Evolutionary conservation across 2,797 vertebrate species (phyloP).

Genomic region (Molossus molossus): DNA sequence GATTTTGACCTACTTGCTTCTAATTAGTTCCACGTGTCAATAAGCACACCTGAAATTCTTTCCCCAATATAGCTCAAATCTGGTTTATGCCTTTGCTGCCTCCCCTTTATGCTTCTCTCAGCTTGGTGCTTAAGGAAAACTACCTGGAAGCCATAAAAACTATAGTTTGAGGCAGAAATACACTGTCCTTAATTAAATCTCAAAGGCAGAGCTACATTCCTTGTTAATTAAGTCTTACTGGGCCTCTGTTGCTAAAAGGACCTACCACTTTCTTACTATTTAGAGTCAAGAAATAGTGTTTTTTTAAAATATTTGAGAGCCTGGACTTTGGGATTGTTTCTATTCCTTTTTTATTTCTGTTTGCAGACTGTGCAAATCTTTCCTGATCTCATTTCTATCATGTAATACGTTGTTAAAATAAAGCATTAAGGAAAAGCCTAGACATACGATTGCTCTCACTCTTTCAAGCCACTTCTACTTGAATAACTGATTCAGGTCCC

Average conservation of each 20-base stretch:
- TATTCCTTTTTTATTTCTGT: neutral
- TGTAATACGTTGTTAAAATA: neutral
- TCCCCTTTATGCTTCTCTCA: neutral
- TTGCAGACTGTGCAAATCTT: neutral
- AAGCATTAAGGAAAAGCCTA: neutral
- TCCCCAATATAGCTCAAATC: neutral
- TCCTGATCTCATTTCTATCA: neutral
- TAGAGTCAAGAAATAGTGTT: neutral
- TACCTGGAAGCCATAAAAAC: neutral
- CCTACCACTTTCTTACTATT: neutral
- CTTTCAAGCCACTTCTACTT: neutral
- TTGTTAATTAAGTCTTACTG: neutral
- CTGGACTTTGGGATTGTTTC: neutral
- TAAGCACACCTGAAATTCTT: neutral
- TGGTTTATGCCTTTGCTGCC: neutral
- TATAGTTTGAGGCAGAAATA: neutral
- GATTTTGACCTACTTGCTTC: neutral
- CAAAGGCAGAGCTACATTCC: neutral
- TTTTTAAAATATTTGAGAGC: constrained; percentile 30
- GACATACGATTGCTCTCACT: neutral
- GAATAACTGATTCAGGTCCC: neutral
- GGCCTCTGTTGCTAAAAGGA: neutral
- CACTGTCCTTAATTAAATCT: neutral
- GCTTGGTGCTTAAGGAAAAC: neutral
- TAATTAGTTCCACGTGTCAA: neutral